These are phyloP conservation scores for Momotus momota DNA, from an alignment of 2,797 vertebrate genomes.

Conservation along the genomic window DNA sequence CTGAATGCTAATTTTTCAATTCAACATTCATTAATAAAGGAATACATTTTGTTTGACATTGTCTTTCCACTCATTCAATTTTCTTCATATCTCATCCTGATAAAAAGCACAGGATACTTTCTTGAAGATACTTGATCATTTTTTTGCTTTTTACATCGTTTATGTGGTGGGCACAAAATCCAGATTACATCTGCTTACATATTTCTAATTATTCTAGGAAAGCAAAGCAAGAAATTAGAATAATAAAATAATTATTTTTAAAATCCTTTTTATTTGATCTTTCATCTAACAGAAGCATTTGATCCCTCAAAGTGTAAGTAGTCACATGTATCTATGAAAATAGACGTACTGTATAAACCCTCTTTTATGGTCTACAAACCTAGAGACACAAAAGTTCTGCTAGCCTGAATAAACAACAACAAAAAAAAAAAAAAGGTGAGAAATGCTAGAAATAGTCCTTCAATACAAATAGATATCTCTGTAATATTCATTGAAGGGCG, in stretches of 20 bases:
- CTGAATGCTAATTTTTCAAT: constrained; percentile 83
- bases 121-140: not conserved
- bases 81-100: constrained; percentile 38
- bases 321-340: not conserved
- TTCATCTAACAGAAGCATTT: not conserved
- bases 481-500: not conserved
- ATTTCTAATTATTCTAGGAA: not conserved
- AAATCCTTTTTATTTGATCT: not conserved
- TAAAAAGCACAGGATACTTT: constrained; percentile 36
- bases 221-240: not conserved
- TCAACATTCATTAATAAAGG: constrained; percentile 81
- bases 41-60: constrained; percentile 62
- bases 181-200: not conserved
- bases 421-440: not conserved
- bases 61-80: constrained; percentile 68
- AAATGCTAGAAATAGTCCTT: not conserved
- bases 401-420: not conserved
- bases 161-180: not conserved
- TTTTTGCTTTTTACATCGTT: constrained; percentile 20
- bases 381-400: not conserved
- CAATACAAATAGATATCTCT: not conserved
- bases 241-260: not conserved
- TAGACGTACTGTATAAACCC: not conserved
- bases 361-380: not conserved
- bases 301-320: not conserved